Evolutionary conservation across 1,140 invertebrate genomes (phyloP).

Genomic region (Diabrotica undecimpunctata): DNA sequence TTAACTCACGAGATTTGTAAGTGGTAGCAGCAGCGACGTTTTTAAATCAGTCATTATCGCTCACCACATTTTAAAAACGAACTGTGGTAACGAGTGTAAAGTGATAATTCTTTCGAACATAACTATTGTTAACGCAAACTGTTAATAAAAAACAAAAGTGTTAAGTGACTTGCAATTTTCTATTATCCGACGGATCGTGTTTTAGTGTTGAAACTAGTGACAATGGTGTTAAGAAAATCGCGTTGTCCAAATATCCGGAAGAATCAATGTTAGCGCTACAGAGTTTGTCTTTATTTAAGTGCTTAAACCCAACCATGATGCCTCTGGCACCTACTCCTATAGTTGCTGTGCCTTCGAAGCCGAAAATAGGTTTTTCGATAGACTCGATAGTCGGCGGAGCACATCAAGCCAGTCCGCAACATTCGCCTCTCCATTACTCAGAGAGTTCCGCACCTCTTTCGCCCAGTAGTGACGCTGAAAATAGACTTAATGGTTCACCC

Average conservation of each 20-base stretch:
- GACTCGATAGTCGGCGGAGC: slow-evolving; percentile 86
- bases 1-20: slow-evolving; percentile 42
- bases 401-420: slow-evolving; percentile 42
- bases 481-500: slow-evolving; percentile 47
- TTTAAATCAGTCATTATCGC: slow-evolving; percentile 10
- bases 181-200: slow-evolving; percentile 3
- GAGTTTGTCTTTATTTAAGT: slow-evolving; percentile 14
- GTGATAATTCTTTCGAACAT: no score
- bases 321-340: slow-evolving; percentile 85
- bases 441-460: slow-evolving; percentile 45
- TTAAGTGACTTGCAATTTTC: no score
- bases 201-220: slow-evolving; percentile 1
- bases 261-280: slow-evolving; percentile 16
- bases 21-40: slow-evolving; percentile 38
- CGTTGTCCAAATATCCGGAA: background rate
- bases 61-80: no score
- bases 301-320: slow-evolving; percentile 65
- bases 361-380: slow-evolving; percentile 91
- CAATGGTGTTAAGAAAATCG: background rate
- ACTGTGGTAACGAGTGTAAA: no score
- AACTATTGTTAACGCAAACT: no score
- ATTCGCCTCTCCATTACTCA: slow-evolving; percentile 44
- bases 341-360: slow-evolving; percentile 77
- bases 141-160: no score
- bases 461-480: slow-evolving; percentile 41